Percentiles rank a stretch among this genome's conserved stretches.
phyloP scores from a whole-genome alignment of 1,140 invertebrate genomes.

The Hylyphantes graminicola region DNA sequence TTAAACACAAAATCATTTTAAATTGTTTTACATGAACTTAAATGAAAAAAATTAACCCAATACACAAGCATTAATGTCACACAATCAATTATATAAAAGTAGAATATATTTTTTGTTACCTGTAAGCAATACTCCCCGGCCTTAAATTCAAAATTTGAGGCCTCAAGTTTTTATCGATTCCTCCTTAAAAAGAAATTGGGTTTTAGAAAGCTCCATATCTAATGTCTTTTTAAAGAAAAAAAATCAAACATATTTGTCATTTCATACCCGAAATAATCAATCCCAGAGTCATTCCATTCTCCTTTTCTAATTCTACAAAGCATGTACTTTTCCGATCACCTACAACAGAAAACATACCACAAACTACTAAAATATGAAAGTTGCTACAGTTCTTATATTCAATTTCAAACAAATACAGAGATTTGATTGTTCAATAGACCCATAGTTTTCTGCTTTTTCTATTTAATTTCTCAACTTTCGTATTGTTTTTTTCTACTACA shows the following conservation, averaged over 20 bases:
- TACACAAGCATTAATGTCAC: too few species aligned
- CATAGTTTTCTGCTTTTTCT: background rate
- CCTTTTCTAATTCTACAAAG: conserved; percentile 60
- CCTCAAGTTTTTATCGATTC: conserved; percentile 71
- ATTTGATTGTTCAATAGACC: background rate
- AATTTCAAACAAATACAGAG: background rate
- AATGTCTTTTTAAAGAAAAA: background rate
- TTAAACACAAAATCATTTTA: too few species aligned
- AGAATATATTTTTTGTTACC: conserved; percentile 63
- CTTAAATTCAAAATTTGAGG: conserved; percentile 73
- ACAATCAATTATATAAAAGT: too few species aligned
- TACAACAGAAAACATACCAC: conserved; percentile 1
- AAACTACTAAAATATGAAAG: background rate
- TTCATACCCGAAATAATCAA: conserved; percentile 61
- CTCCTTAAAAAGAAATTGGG: conserved; percentile 69
- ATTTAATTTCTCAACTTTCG: background rate
- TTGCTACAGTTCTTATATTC: background rate
- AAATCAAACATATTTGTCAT: background rate
- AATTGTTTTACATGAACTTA: too few species aligned
- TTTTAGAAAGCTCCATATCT: background rate
- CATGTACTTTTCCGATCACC: conserved; percentile 42
- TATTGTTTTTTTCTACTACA: too few species aligned
- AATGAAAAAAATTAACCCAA: too few species aligned
- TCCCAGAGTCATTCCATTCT: conserved; percentile 60
- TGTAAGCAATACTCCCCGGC: conserved; percentile 74